Conservation (phyloP, 2,113 vertebrate genomes). For the Ascaphus truei region DNA sequence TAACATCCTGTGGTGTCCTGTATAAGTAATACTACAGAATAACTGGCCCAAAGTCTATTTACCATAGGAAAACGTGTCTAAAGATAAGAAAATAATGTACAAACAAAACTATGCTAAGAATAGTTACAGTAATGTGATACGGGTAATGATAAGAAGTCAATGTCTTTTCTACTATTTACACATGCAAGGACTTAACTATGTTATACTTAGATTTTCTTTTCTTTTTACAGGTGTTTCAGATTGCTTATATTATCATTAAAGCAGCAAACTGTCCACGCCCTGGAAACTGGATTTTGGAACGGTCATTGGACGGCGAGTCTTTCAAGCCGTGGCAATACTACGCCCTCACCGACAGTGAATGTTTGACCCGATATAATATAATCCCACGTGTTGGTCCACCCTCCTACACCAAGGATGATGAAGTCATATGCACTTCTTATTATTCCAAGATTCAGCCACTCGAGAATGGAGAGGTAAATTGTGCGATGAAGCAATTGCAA, state of each 20-base stretch:
- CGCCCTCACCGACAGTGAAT: constrained; percentile 89
- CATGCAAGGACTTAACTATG: too few species aligned
- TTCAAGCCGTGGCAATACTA: constrained; percentile 94
- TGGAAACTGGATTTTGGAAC: constrained; percentile 93
- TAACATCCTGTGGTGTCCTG: too few species aligned
- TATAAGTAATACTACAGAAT: too few species aligned
- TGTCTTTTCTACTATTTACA: too few species aligned
- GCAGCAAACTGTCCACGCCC: constrained; percentile 93
- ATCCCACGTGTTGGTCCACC: constrained; percentile 79
- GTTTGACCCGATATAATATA: constrained; percentile 85
- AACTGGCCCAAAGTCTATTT: too few species aligned
- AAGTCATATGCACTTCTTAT: constrained; percentile 95
- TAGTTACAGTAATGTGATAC: too few species aligned
- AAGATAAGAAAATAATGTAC: too few species aligned
- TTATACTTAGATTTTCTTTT: too few species aligned
- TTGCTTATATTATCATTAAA: constrained; percentile 92
- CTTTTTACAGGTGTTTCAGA: constrained; percentile 82
- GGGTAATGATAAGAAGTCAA: too few species aligned
- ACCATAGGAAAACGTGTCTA: too few species aligned
- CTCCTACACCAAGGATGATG: constrained; percentile 84
- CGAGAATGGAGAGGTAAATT: constrained; percentile 94
- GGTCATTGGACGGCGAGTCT: constrained; percentile 76
- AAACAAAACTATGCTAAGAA: too few species aligned
- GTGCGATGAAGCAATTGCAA: constrained; percentile 23
- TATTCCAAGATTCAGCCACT: constrained; percentile 95